Conservation (phyloP, 2,113 vertebrate species). For the Oryzias curvinotus region DNA sequence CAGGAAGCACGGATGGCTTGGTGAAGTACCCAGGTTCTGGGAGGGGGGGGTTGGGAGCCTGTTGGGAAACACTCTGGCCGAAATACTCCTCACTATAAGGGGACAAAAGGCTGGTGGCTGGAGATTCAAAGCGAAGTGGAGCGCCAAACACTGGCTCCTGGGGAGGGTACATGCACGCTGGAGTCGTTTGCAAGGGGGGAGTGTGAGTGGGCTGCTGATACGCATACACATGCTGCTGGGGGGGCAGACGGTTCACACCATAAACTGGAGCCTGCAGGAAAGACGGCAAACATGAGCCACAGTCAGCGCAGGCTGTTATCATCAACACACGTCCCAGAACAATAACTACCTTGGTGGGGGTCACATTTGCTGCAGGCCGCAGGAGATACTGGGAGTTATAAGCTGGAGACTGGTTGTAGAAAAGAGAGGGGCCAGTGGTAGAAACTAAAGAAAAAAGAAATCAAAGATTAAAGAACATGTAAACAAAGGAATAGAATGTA, state of each 20-base stretch:
- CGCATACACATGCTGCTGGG: conserved; percentile 88
- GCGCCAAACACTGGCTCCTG: conserved; percentile 88
- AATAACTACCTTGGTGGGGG: conserved; percentile 89
- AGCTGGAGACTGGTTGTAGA: conserved; percentile 92
- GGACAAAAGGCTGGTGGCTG: conserved; percentile 86
- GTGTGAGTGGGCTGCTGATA: conserved; percentile 91
- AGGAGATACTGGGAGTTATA: conserved; percentile 96
- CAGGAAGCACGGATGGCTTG: conserved; percentile 78
- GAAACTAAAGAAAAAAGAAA: conserved; percentile 78
- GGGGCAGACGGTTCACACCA: conserved; percentile 88
- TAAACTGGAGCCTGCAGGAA: conserved; percentile 84
- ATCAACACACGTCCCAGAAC: not conserved
- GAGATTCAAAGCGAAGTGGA: conserved; percentile 88
- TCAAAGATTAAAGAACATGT: not conserved
- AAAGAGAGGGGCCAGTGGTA: conserved; percentile 88
- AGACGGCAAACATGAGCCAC: not conserved
- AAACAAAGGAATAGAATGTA: not conserved
- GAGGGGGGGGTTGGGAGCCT: conserved; percentile 86
- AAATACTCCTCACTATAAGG: conserved; percentile 92
- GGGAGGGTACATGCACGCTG: conserved; percentile 88
- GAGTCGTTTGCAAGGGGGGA: conserved; percentile 86
- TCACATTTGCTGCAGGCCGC: conserved; percentile 88
- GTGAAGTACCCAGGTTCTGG: conserved; percentile 98
- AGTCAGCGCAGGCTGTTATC: not conserved
- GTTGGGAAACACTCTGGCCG: conserved; percentile 83